A percentile compares a stretch with the other conserved stretches of the same genome.
Evolutionary conservation across 2,113 vertebrate species (phyloP).

Genomic region (Grus americana): DNA sequence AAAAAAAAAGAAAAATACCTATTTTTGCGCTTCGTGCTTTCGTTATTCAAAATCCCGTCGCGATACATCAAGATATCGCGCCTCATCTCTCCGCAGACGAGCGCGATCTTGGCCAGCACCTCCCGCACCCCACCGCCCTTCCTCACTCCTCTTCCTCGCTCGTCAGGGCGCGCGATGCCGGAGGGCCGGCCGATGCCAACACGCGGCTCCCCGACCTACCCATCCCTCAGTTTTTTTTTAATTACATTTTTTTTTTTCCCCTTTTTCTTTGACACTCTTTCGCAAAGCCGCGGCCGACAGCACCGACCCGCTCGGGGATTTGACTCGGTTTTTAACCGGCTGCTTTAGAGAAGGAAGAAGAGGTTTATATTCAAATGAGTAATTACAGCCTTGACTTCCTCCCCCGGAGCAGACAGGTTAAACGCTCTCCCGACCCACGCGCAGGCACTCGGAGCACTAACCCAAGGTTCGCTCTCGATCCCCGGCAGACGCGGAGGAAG

Average conservation of each 20-base stretch:
- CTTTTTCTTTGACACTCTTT: no score
- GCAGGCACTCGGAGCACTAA: rapidly evolving
- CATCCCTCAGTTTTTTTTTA: background rate
- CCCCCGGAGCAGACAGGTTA: background rate
- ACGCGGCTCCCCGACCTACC: background rate
- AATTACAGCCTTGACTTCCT: background rate
- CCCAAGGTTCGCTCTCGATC: background rate
- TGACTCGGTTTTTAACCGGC: background rate
- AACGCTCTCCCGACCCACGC: rapidly evolving
- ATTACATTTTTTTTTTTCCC: no score
- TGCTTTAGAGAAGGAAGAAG: background rate
- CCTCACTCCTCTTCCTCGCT: background rate
- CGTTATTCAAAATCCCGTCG: rapidly evolving
- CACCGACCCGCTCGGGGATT: rapidly evolving
- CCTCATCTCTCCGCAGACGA: background rate
- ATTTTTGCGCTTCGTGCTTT: background rate
- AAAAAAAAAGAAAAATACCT: background rate
- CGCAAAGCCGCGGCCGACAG: rapidly evolving
- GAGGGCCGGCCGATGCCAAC: rapidly evolving
- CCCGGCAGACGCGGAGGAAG: rapidly evolving
- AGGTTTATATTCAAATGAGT: background rate
- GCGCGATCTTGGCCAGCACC: rapidly evolving
- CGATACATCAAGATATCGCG: background rate
- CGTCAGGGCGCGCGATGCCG: rapidly evolving
- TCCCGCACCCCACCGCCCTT: background rate